Evolutionary conservation across 2,797 vertebrate species (phyloP).

Genomic region (Chromis chromis): DNA sequence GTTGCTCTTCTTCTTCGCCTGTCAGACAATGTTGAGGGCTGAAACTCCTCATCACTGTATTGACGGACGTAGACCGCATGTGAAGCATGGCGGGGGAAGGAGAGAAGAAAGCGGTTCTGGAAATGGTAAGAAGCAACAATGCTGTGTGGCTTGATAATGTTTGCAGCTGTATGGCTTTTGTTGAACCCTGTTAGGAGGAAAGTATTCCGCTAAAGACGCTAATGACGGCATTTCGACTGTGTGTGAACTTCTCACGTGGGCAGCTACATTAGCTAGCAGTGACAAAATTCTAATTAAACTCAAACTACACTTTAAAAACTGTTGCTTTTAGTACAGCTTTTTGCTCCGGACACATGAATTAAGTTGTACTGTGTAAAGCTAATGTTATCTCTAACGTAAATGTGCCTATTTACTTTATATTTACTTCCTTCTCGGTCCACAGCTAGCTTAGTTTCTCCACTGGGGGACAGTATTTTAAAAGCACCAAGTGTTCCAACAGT

Average conservation of each 20-base stretch:
- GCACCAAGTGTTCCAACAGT: background rate
- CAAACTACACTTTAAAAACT: background rate
- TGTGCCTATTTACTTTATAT: background rate
- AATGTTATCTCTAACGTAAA: background rate
- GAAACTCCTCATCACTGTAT: rapidly evolving
- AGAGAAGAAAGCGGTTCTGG: conserved; percentile 78
- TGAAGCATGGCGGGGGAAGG: conserved; percentile 82
- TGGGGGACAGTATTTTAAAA: conserved; percentile 41
- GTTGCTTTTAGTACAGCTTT: rapidly evolving
- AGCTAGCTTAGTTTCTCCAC: conserved; percentile 27
- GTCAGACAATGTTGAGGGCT: background rate
- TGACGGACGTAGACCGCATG: background rate
- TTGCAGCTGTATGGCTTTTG: rapidly evolving
- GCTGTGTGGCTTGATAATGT: rapidly evolving
- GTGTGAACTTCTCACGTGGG: conserved; percentile 50
- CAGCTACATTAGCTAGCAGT: conserved; percentile 25
- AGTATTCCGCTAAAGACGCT: background rate
- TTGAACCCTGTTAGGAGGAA: too few species aligned
- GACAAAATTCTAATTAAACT: background rate
- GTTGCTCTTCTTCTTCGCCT: conserved; percentile 32
- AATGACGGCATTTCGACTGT: background rate
- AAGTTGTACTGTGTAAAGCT: rapidly evolving
- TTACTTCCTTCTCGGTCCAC: background rate
- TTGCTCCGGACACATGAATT: rapidly evolving
- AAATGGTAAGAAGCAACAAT: conserved; percentile 77